phyloP scores from a whole-genome alignment of 2,113 vertebrate species.

The Cygnus buccinator region DNA sequence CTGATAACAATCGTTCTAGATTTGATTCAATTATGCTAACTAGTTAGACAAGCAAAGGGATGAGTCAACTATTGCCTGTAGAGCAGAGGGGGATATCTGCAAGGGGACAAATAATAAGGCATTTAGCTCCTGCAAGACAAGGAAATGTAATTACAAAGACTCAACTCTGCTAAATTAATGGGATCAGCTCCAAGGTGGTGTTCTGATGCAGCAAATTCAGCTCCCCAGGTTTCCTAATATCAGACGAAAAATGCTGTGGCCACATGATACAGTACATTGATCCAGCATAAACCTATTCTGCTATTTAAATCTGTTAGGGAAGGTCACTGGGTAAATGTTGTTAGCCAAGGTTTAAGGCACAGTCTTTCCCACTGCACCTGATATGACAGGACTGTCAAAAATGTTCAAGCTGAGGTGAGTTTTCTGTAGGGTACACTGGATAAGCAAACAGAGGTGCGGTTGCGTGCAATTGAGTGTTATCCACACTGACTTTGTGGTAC shows the following conservation, averaged over 20 bases:
- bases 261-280: background rate
- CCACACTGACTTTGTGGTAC: background rate
- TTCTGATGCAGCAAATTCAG: constrained; percentile 4
- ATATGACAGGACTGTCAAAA: background rate
- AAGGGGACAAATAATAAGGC: background rate
- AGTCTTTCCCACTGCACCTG: background rate
- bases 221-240: background rate
- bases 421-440: background rate
- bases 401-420: background rate
- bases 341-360: background rate
- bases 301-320: background rate
- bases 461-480: background rate
- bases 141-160: background rate
- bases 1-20: background rate
- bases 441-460: background rate
- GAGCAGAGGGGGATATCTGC: background rate
- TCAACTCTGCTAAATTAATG: background rate
- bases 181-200: fast-evolving
- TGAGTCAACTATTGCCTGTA: background rate
- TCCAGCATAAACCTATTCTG: background rate
- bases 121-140: background rate
- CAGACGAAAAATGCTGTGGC: background rate
- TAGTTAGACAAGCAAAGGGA: background rate
- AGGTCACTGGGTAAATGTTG: background rate
- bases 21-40: background rate